Conservation (phyloP, 2,888 invertebrate species). For the Scaptomyza flava region DNA sequence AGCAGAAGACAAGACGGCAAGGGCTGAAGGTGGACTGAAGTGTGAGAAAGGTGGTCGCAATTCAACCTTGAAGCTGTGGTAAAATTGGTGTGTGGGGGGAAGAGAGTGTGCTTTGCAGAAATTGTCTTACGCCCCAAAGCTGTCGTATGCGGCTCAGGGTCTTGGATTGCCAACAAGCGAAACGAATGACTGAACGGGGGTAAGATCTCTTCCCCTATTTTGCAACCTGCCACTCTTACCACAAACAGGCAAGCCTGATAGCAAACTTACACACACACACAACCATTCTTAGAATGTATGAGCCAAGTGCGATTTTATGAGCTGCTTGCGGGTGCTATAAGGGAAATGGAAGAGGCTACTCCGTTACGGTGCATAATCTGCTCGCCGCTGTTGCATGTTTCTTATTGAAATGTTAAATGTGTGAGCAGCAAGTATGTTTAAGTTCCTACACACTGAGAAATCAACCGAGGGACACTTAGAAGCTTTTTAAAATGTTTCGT, state of each 20-base stretch:
- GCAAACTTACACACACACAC: conserved; percentile 9
- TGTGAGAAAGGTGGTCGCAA: conserved; percentile 9
- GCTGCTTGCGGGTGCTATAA: neutral
- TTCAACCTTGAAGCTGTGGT: conserved; percentile 55
- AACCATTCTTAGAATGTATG: conserved; percentile 43
- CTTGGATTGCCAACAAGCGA: conserved; percentile 70
- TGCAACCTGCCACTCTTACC: neutral
- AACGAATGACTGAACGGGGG: conserved; percentile 70
- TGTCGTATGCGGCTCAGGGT: conserved; percentile 33
- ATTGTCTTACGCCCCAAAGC: conserved; percentile 45
- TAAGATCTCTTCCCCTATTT: conserved; percentile 4
- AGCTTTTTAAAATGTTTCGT: neutral
- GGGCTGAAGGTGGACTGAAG: conserved; percentile 14
- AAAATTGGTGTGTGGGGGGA: conserved; percentile 15
- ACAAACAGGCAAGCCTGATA: conserved; percentile 24
- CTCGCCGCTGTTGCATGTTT: conserved; percentile 20
- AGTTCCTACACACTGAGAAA: neutral
- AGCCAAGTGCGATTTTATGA: conserved; percentile 46
- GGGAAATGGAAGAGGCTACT: conserved; percentile 6
- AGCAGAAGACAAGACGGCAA: conserved; percentile 27
- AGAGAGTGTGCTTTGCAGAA: neutral
- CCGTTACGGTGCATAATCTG: conserved; percentile 55
- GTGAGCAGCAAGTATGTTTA: conserved; percentile 3
- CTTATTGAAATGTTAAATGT: conserved; percentile 36
- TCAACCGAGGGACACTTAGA: neutral